Evolutionary conservation across 2,888 invertebrate species (phyloP), one percentile per base, ranked within the genome.

Genomic region (Lagria hirta): DNA sequence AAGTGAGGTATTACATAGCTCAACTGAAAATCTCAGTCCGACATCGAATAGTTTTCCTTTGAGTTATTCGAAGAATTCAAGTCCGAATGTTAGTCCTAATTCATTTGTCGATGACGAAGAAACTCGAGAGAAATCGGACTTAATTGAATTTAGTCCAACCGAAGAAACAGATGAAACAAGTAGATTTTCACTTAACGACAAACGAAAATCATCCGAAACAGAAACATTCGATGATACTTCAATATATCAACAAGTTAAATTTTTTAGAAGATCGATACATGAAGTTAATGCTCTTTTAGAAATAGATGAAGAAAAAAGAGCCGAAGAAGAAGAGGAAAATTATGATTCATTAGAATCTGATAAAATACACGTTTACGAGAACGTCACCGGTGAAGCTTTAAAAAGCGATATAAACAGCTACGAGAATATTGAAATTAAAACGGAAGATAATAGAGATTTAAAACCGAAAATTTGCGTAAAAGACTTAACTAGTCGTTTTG

Each of bases 161-260:
- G 30, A 14, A 13, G 30, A 14, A 13, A 20, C 24, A 2, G 52
- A 51, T 10, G 28, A 26, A 12, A 49, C 54, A 1, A 55, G 35
- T 26, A 30, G 49, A 4, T 29, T 17, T 4, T 46, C 34, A n/a
- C 51, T 49, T 16, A 64, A 62, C 32, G 69, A 70, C 34, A 70
- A 69, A 48, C 45, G 69, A 27, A 70, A 70, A 51, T 65, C 65
- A 3, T 64, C 61, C 14, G 66, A 68, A 49, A 64, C 59, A 1
- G 70, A 73, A 46, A 50, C 56, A 6, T 40, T 55, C 17, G 64
- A 63, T 30, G 73, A 73, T 2, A 77, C 78, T 35, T 58, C 62
- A 16, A 81, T 87, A 1, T 88, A 88, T 59, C 85, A 85, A 80
- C 87, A 75, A 54, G 86, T 88, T 0, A 86, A 86, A 57, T 82